Percentiles rank a stretch among this genome's conserved stretches.
phyloP scores from a whole-genome alignment of 2,888 invertebrate genomes.

The Cantharis rufa region DNA sequence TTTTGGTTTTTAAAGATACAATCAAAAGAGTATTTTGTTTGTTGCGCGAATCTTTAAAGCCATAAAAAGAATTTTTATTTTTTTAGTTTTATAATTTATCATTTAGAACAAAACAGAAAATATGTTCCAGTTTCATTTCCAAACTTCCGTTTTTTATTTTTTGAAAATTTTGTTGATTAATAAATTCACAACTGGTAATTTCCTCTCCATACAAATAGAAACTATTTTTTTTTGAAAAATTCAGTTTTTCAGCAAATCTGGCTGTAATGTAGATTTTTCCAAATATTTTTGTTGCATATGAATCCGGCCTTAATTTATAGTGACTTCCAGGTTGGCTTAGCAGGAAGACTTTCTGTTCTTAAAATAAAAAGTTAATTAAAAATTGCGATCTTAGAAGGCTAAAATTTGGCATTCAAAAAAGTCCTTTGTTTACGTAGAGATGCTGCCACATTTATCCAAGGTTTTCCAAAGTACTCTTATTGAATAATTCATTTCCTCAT shows the following conservation, averaged over 20 bases:
- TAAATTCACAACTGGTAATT: neutral
- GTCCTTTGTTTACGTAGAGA: slow-evolving; percentile 46
- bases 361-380: neutral
- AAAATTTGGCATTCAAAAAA: neutral
- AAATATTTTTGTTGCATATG: too few species aligned
- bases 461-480: slow-evolving; percentile 51
- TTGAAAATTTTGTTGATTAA: neutral
- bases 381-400: neutral
- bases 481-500: slow-evolving; percentile 55
- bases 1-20: neutral
- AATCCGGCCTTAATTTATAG: too few species aligned
- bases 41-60: neutral
- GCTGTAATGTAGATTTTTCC: too few species aligned
- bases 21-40: neutral
- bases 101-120: neutral
- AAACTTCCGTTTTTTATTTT: neutral
- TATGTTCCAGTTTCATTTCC: neutral
- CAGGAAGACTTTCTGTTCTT: too few species aligned
- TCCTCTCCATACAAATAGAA: neutral
- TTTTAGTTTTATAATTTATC: neutral
- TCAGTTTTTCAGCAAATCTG: neutral
- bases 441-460: slow-evolving; percentile 51
- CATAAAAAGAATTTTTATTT: neutral
- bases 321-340: too few species aligned
- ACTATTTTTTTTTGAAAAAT: neutral